Percentiles rank a stretch among this genome's conserved stretches.
phyloP scores from a whole-genome alignment of 2,113 vertebrate genomes.

The Pseudois nayaur region DNA sequence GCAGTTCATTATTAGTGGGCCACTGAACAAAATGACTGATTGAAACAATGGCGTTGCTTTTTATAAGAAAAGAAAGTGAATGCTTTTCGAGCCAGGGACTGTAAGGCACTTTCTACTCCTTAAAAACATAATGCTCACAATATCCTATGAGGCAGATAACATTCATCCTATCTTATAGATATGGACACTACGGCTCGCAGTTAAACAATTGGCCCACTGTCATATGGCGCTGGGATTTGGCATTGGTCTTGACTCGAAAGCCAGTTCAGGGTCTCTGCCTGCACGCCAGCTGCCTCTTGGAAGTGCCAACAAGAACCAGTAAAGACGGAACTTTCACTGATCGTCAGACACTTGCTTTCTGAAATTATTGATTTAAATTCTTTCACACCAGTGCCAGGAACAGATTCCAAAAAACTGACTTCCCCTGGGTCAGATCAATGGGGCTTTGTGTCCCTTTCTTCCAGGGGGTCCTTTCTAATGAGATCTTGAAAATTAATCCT shows the following conservation, averaged over 20 bases:
- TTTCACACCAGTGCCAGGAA: slow-evolving; percentile 3
- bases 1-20: neutral
- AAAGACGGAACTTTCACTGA: neutral
- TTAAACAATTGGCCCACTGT: neutral
- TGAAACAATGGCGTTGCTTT: neutral
- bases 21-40: neutral
- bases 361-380: slow-evolving; percentile 11
- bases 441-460: slow-evolving; percentile 18
- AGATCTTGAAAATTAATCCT: slow-evolving; percentile 21
- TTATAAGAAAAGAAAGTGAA: neutral
- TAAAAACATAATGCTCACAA: neutral
- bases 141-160: neutral
- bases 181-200: neutral
- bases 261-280: neutral
- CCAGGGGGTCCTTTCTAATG: neutral
- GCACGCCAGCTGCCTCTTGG: neutral
- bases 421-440: slow-evolving; percentile 8
- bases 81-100: neutral
- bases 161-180: neutral
- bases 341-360: neutral
- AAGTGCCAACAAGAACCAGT: neutral
- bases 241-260: neutral
- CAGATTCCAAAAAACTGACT: slow-evolving; percentile 29
- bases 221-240: neutral
- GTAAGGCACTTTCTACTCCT: neutral